Conservation (phyloP, 1,140 invertebrate species). For the Drosophila sproati region DNA sequence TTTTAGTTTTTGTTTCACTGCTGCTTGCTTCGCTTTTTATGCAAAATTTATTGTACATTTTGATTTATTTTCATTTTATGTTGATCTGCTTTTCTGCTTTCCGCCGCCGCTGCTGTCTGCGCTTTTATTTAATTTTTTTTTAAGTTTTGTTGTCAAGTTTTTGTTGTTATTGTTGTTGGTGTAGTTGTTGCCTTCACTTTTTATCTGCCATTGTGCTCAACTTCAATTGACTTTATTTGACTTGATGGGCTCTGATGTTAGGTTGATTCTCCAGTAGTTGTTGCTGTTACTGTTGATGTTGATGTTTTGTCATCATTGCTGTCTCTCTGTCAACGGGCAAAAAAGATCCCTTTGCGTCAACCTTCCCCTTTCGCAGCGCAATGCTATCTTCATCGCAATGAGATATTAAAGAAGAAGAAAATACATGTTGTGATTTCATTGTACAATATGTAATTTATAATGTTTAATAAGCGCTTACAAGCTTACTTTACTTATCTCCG, state of each 20-base stretch:
- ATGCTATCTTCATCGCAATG: constrained; percentile 64
- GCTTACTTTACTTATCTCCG: constrained; percentile 14
- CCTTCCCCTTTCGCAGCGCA: constrained; percentile 15
- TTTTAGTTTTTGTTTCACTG: constrained; percentile 28
- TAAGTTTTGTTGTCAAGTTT: constrained; percentile 3
- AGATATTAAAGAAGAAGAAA: constrained; percentile 44
- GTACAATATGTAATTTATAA: constrained; percentile 75
- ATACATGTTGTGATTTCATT: constrained; percentile 63
- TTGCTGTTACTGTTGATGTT: constrained; percentile 6
- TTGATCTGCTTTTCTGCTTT: constrained; percentile 73
- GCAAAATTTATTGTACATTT: constrained; percentile 59
- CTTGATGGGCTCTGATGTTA: constrained; percentile 55
- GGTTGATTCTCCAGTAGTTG: background rate
- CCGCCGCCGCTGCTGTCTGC: constrained; percentile 46
- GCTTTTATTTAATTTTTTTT: constrained; percentile 71
- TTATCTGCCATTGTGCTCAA: constrained; percentile 52
- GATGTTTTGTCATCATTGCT: constrained; percentile 30
- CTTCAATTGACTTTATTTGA: constrained; percentile 78
- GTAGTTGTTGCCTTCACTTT: constrained; percentile 27
- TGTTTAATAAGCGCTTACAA: constrained; percentile 71
- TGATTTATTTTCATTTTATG: constrained; percentile 83
- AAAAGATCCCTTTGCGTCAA: constrained; percentile 16
- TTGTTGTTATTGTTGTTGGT: background rate
- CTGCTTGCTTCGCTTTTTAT: constrained; percentile 61
- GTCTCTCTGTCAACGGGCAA: constrained; percentile 41